Percentiles rank a stretch among this genome's conserved stretches.
These are phyloP conservation scores for Heliconius himera DNA, from an alignment of 1,140 invertebrate species.

Conservation along the genomic window DNA sequence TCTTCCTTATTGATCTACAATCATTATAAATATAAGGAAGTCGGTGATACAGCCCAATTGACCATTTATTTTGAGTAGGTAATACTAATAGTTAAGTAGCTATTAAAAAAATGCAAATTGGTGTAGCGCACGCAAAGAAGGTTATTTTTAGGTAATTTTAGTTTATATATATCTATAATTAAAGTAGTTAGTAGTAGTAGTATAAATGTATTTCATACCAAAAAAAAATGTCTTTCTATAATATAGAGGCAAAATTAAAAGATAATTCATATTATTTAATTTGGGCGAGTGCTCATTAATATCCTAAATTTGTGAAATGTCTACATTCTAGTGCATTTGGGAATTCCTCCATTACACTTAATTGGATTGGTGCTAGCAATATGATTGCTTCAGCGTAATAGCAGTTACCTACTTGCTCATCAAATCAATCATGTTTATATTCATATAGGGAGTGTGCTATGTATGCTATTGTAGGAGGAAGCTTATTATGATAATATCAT, in stretches of 20 bases:
- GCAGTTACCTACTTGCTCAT: constrained; percentile 21
- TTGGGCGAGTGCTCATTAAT: constrained; percentile 34
- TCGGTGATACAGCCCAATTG: no score
- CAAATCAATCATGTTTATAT: constrained; percentile 28
- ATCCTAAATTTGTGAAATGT: constrained; percentile 40
- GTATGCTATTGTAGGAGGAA: not conserved
- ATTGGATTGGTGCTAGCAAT: constrained; percentile 57
- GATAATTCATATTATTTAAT: not conserved
- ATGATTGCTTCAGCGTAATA: constrained; percentile 34
- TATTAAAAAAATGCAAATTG: no score
- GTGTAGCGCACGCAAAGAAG: no score
- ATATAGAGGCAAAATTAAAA: not conserved
- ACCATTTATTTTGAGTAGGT: no score
- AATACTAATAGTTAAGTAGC: no score
- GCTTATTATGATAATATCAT: not conserved
- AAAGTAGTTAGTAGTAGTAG: no score
- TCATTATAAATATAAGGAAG: no score
- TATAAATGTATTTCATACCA: no score
- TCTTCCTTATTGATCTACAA: no score
- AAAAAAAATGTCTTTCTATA: no score
- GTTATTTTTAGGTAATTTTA: no score
- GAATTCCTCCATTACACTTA: constrained; percentile 66
- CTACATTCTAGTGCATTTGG: constrained; percentile 38
- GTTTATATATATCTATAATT: no score
- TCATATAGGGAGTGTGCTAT: not conserved